phyloP scores from a whole-genome alignment of 2,797 vertebrate genomes.

The Pseudochirops corinnae region DNA sequence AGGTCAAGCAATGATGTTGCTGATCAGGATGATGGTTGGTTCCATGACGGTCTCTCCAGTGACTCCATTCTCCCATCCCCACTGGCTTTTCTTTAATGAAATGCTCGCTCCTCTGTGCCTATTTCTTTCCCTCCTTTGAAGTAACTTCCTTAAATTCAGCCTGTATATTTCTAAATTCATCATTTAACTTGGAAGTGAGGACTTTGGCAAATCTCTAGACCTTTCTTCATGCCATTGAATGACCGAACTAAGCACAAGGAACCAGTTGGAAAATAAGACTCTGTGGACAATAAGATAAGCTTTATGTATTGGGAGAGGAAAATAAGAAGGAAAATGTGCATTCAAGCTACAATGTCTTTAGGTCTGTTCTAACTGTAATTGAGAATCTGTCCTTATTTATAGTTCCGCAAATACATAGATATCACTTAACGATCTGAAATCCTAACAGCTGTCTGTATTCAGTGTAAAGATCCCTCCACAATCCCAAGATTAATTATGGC shows the following conservation, averaged over 20 bases:
- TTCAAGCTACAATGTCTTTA: neutral
- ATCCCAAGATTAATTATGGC: neutral
- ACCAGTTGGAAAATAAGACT: neutral
- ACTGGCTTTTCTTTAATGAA: neutral
- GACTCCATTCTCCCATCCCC: neutral
- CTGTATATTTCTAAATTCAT: neutral
- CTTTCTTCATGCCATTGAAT: neutral
- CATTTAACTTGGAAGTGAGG: neutral
- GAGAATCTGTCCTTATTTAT: slow-evolving; percentile 12
- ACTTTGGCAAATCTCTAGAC: neutral
- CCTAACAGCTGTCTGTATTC: neutral
- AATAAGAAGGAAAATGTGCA: neutral
- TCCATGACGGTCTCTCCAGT: neutral
- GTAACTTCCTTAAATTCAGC: neutral
- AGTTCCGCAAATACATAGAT: neutral
- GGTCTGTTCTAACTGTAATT: neutral
- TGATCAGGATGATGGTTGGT: neutral
- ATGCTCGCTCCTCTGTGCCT: neutral
- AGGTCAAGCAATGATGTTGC: neutral
- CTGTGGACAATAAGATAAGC: neutral
- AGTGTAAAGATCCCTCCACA: neutral
- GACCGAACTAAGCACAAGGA: neutral
- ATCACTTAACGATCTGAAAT: neutral
- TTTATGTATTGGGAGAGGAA: neutral
- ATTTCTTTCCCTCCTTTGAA: neutral